Evolutionary conservation across 2,888 invertebrate genomes (phyloP).

Genomic region (Platycnemis pennipes): DNA sequence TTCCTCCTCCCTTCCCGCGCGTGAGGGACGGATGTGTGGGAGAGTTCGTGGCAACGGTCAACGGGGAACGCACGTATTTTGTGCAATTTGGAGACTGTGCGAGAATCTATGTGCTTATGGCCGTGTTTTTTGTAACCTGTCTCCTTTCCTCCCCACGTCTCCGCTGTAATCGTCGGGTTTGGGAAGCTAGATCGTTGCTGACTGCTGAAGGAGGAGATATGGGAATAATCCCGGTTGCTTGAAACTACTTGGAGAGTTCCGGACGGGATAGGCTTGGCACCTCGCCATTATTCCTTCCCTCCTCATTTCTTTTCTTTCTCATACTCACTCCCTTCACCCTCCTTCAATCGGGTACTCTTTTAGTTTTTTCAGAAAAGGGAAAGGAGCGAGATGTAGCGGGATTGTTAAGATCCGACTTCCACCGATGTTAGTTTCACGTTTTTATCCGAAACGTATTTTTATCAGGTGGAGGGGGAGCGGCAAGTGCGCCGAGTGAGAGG

Average conservation of each 20-base stretch:
- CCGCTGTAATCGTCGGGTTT: neutral
- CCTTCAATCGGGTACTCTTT: neutral
- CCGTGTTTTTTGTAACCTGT: neutral
- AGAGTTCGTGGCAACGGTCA: neutral
- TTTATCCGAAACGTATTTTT: slow-evolving; percentile 22
- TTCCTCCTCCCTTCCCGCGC: too few species aligned
- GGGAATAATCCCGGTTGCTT: neutral
- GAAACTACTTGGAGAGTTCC: neutral
- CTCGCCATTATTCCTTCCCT: neutral
- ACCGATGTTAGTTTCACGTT: too few species aligned
- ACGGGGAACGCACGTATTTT: neutral
- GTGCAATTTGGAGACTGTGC: too few species aligned
- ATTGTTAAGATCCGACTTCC: neutral
- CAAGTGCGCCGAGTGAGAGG: neutral
- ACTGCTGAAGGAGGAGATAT: neutral
- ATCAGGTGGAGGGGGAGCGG: neutral
- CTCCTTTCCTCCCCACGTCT: neutral
- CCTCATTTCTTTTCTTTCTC: neutral
- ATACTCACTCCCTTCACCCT: neutral
- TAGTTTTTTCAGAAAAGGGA: neutral
- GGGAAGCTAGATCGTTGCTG: neutral
- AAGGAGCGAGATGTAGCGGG: neutral
- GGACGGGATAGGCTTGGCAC: neutral
- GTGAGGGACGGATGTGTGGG: neutral
- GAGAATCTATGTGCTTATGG: neutral